phyloP scores from a whole-genome alignment of 2,888 invertebrate species.

The Tineola bisselliella region DNA sequence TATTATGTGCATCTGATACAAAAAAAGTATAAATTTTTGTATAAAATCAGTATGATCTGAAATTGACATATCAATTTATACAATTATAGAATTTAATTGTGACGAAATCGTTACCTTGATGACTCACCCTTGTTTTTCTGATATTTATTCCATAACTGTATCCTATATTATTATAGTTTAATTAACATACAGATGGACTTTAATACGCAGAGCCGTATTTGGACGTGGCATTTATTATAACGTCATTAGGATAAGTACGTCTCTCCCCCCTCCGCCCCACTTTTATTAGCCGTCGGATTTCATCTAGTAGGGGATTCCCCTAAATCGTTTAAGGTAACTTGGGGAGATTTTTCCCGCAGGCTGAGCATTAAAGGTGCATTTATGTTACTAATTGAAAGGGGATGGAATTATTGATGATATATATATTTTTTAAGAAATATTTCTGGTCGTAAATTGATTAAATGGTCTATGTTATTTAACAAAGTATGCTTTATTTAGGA shows the following conservation, averaged over 20 bases:
- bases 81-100: too few relatives aligned
- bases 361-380: conserved; percentile 54
- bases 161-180: not conserved
- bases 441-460: too few relatives aligned
- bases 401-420: conserved; percentile 1
- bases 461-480: too few relatives aligned
- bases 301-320: conserved; percentile 43
- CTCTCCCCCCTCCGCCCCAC: conserved; percentile 19
- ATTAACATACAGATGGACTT: not conserved
- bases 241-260: conserved; percentile 23
- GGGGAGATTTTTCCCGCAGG: conserved; percentile 36
- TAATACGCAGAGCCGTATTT: not conserved
- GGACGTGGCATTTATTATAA: conserved; percentile 23
- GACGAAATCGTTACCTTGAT: too few relatives aligned
- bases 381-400: conserved; percentile 51
- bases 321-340: conserved; percentile 44
- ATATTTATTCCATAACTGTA: not conserved
- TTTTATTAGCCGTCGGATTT: conserved; percentile 25
- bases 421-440: too few relatives aligned
- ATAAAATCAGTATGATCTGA: too few relatives aligned
- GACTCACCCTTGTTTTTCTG: not conserved
- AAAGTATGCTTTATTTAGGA: too few relatives aligned
- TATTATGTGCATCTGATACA: too few relatives aligned
- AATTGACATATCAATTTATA: too few relatives aligned
- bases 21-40: too few relatives aligned